Evolutionary conservation across 1,140 invertebrate species (phyloP).

Genomic region (Drosophila willistoni): DNA sequence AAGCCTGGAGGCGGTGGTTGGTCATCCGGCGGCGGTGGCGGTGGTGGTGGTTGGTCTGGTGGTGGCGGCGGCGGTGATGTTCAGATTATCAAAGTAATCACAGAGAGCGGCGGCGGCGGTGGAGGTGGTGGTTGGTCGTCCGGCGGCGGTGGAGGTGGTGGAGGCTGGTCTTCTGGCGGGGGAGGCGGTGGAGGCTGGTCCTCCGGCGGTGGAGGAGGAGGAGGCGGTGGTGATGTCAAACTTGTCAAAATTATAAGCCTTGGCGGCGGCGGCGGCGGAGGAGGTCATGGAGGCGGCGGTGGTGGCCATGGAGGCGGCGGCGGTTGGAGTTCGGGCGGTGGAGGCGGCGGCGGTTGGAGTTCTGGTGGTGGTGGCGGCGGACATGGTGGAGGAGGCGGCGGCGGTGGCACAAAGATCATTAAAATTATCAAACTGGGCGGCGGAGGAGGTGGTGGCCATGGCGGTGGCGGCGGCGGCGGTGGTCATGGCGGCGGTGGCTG

Average conservation of each 20-base stretch:
- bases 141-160: slow-evolving; percentile 55
- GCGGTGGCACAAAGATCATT: slow-evolving; percentile 51
- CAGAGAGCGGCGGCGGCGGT: slow-evolving; percentile 39
- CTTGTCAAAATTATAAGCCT: slow-evolving; percentile 18
- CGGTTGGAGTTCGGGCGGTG: slow-evolving; percentile 14
- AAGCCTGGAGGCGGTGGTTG: slow-evolving; percentile 66
- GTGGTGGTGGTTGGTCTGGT: slow-evolving; percentile 65
- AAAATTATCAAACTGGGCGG: slow-evolving; percentile 42
- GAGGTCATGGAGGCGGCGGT: slow-evolving; percentile 31
- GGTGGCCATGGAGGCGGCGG: slow-evolving; percentile 37
- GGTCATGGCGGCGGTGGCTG: slow-evolving; percentile 68
- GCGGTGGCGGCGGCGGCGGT: slow-evolving; percentile 62
- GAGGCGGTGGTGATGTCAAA: slow-evolving; percentile 33
- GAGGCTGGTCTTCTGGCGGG: slow-evolving; percentile 56
- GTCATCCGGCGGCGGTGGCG: slow-evolving; percentile 53
- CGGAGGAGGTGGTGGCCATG: slow-evolving; percentile 56
- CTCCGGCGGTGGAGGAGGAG: slow-evolving; percentile 56
- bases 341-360: slow-evolving; percentile 34
- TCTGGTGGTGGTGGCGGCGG: slow-evolving; percentile 47
- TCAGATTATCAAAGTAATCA: slow-evolving; percentile 44
- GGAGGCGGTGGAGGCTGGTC: slow-evolving; percentile 67
- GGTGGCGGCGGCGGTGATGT: slow-evolving; percentile 51
- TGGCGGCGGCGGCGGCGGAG: slow-evolving; percentile 30
- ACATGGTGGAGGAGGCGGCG: slow-evolving; percentile 53
- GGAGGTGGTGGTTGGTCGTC: slow-evolving; percentile 41